Base-by-base conservation (phyloP, 2,113 vertebrate genomes). In the Hippocampus mohnikei region DNA sequence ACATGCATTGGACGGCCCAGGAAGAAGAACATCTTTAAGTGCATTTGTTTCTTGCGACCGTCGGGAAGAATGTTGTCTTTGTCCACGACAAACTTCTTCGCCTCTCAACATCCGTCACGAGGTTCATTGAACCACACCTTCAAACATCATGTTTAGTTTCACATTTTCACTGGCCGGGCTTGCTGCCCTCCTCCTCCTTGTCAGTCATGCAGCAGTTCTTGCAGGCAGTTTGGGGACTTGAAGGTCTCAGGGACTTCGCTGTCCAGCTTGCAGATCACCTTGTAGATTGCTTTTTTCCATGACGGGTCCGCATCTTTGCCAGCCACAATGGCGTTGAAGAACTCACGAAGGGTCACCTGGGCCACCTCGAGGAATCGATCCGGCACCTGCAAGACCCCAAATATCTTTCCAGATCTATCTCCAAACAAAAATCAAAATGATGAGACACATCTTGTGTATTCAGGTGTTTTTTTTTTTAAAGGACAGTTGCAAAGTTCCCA, bases 221-320 rank as follows among this genome's bases (percentile, higher is more conserved):
- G 96, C 85, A 98, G 96, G 91, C 97, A 98, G 93, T 96, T 98
- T 74, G 96, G 96, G 75, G 97, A 98, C 88, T 98, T 98, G 93
- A 98, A 98, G 90, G 97, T 93, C 78, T 98, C 97, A 1, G 97
- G 97, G 83, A 98, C 95, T 84, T 98, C 97, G 76, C 95, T 95
- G 94, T 98, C 97, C 92, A 98, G 93, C 90, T 98, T 98, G 93
- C 96, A 98, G 94, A 98, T 98, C 90, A 98, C 96, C 93, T 98
- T 98, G 92, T 98, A 98, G 89, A 98, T 98, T 91, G 97, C 97
- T 94, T 98, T 98, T 93, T 98, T 98, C 97, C 97, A 98, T 85
- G 97, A 98, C 71, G 97, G 97, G 93, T 98, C 97, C 33, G 96
- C 95, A 80, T 98, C 97, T 92, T 98, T 98, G 85, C 96, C 96